Base-by-base conservation (phyloP, 2,888 invertebrate species). In the Lasius platythorax region DNA sequence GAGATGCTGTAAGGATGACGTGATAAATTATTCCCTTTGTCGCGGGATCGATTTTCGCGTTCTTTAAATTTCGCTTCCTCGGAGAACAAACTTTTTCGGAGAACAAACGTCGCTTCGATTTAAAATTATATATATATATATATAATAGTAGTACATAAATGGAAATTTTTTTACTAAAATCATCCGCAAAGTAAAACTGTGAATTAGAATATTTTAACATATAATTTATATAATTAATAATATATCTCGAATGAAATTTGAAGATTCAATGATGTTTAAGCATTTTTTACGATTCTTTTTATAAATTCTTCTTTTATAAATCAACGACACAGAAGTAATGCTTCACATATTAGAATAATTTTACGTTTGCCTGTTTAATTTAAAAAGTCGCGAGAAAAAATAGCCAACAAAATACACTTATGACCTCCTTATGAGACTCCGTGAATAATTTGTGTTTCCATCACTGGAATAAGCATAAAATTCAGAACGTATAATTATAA, bases 1-100 rank as follows among this genome's bases (percentile, higher is more conserved):
- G 66, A 78, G 67, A 43, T n/a, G 78, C 67, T 56, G 67, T 78
- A 66, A 67, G 33, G 68, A 79, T 79, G 46, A 70, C 70, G 46
- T 58, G 58, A 70, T 68, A 70, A 79, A 67, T 76, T 61, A 23
- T 61, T 61, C 46, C 33, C 53, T 72, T 70, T 61, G 46, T 61
- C 33, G 12, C 15, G 8, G 1, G 37, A 81, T 81, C 70, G 61
- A 63, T 81, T 70, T 63, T 63, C 23, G 43, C 33, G 28, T 56
- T 18, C n/a, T 43, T 18, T 63, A 46, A 63, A 67, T 70, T 53
- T 37, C 12, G 58, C n/a, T 37, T 70, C 15, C 33, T 56, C 43
- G 5, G 18, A 23, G 23, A 23, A 23, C 23, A 23, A 23, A 23
- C 23, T 23, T 23, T 23, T 64, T 50, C 37, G 30, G 15, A 37